Base-by-base conservation (phyloP, 2,797 vertebrate species). In the Rhinophrynus dorsalis region DNA sequence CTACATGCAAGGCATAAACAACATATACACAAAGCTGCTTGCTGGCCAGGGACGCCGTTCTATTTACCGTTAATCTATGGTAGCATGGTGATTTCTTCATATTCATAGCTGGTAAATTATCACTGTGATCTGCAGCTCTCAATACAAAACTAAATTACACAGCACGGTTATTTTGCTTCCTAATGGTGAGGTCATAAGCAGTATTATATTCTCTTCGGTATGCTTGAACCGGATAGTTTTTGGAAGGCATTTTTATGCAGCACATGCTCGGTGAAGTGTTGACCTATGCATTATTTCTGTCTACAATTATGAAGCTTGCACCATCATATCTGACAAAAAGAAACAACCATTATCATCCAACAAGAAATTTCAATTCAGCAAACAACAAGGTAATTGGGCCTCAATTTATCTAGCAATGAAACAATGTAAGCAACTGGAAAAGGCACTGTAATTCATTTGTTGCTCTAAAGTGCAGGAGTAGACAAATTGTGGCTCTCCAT, bases 1-100 rank as follows among this genome's bases (percentile, higher is more conserved):
- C 29, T 33, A 70, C 67, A 62, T 62, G 38, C 15, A 37, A 37
- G 21, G 33, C 29, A 18, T 62, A 62, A 62, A 62, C n/a, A 62
- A 54, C n/a, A 54, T 7, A 45, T 44, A 55, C 17, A 51, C 24
- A 17, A 58, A 44, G 47, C 67, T 17, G n/a, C 42, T 44, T 68
- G 10, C 45, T 40, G 29, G n/a, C 24, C 18, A 58, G 40, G 2
- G 10, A 52, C 17, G 42, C 30, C n/a, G 27, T 27, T 45, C n/a
- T 33, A 3, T 61, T n/a, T 18, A 13, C 29, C 56, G 54, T 52
- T 51, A 54, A 15, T 52, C 10, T 48, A 21, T 12, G 11, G 21
- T 5, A 7, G 37, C 12, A 55, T 8, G 4, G 23, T 24, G 35
- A 70, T 45, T 45, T 12, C 24, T 38, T 29, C 23, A 54, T 33